Conservation (phyloP, 2,888 invertebrate species). For the Drosophila mimetica region DNA sequence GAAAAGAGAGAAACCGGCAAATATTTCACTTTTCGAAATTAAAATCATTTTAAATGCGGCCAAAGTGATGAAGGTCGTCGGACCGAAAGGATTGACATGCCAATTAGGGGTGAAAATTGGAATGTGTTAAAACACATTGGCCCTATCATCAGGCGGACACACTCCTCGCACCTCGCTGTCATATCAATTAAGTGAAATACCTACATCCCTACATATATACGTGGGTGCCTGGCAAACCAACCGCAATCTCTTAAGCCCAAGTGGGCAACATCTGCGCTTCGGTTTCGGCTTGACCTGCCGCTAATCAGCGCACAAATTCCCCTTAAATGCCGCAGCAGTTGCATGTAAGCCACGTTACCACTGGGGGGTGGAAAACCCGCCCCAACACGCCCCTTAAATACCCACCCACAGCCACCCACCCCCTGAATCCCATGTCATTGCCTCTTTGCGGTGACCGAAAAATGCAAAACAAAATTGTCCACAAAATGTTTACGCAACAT, state of each 20-base stretch:
- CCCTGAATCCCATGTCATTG: constrained; percentile 32
- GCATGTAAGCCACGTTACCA: constrained; percentile 45
- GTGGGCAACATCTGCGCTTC: constrained; percentile 47
- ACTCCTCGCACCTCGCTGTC: constrained; percentile 6
- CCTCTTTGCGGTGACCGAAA: constrained; percentile 37
- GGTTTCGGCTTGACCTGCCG: constrained; percentile 53
- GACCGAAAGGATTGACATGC: constrained; percentile 19
- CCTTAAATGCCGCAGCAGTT: constrained; percentile 61
- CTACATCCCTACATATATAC: background rate
- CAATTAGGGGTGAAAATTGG: constrained; percentile 14
- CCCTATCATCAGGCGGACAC: background rate
- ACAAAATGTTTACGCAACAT: constrained; percentile 63
- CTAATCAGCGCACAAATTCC: constrained; percentile 71
- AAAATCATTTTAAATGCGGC: constrained; percentile 52
- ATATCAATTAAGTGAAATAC: constrained; percentile 50
- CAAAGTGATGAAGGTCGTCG: constrained; percentile 17
- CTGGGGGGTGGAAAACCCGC: constrained; percentile 14
- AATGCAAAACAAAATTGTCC: constrained; percentile 37
- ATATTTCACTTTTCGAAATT: constrained; percentile 56
- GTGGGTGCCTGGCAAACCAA: constrained; percentile 15
- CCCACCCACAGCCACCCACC: constrained; percentile 30
- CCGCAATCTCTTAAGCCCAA: constrained; percentile 65
- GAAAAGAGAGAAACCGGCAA: constrained; percentile 25
- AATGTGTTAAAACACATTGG: constrained; percentile 12
- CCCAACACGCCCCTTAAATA: constrained; percentile 9